Base-by-base conservation (phyloP, 92 coral and sea anemone genomes). In the Zoanthus gigantus region DNA sequence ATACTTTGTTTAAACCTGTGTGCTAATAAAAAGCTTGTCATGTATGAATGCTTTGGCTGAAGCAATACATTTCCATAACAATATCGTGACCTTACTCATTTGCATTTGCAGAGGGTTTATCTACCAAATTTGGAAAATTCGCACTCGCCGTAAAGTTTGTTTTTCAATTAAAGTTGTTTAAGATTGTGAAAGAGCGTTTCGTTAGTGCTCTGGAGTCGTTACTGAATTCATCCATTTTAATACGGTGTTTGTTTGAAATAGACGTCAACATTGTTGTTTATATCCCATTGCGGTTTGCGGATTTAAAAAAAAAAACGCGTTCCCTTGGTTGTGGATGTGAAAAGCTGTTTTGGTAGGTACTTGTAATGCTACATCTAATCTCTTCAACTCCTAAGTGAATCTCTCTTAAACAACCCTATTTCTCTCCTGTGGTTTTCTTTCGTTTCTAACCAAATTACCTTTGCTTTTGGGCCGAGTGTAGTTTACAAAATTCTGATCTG, bases 111-210 rank as follows among this genome's bases (percentile, higher is more conserved):
- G 16, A 23, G 16, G 10, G 73, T 23, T 16, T 0, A 48, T 52
- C 6, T 46, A 66, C 85, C 85, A 81, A 81, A 81, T 81, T 81
- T 81, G 85, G 85, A 23, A 53, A 81, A 30, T 81, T 81, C 60
- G 66, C 85, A 46, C 60, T 23, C 47, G 74, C 12, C 48, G 76
- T 66, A 60, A 42, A 81, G 76, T 81, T 66, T 81, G 74, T 65
- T 65, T 68, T 23, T 50, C 58, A 66, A 68, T 65, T 63, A 29
- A 66, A 68, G 8, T 15, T 47, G 74, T 63, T 23, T 7, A 4
- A 8, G 44, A 81, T 65, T 81, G 85, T 81, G 85, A 28, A 81
- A 81, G 76, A 81, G 31, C 46, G 85, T 81, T 81, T 81, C 85
- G 72, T 37, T 42, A 79, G 73, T 42, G 32, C 42, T 50, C 6